Percentiles rank a stretch among this genome's conserved stretches.
Conservation (phyloP, 2,888 invertebrate genomes). For the Xanthostigma xanthostigma region DNA sequence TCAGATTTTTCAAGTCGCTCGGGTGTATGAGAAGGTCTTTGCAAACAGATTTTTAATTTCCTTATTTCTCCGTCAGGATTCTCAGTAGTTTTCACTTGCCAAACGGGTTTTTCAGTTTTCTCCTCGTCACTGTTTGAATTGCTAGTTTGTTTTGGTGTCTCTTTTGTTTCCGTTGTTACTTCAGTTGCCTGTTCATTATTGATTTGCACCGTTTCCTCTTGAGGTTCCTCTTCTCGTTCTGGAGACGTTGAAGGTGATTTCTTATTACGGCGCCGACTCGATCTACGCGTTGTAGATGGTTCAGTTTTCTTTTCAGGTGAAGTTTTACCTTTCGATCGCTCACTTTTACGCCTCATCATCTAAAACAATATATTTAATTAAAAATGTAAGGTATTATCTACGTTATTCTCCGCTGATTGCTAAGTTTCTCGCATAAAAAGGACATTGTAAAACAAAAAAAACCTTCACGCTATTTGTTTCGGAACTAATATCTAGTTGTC, state of each 20-base stretch:
- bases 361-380: constrained; percentile 8
- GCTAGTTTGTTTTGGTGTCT: constrained; percentile 6
- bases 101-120: constrained; percentile 31
- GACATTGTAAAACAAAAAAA: no score
- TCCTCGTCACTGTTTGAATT: constrained; percentile 13
- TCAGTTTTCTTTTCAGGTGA: constrained; percentile 45
- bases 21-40: constrained; percentile 38
- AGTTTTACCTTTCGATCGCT: constrained; percentile 47
- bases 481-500: no score
- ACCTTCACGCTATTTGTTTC: no score
- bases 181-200: constrained; percentile 9
- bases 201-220: constrained; percentile 11
- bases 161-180: constrained; percentile 7
- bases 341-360: constrained; percentile 61
- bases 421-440: no score
- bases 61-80: constrained; percentile 42
- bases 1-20: constrained; percentile 33
- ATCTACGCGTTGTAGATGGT: constrained; percentile 25
- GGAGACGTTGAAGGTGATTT: constrained; percentile 30
- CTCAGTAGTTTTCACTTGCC: constrained; percentile 38
- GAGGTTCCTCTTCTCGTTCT: constrained; percentile 20
- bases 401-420: no score
- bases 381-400: no score
- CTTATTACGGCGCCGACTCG: constrained; percentile 29
- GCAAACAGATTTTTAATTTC: constrained; percentile 46